Evolutionary conservation across 1,140 invertebrate genomes (phyloP).

Genomic region (Adelges cooleyi): DNA sequence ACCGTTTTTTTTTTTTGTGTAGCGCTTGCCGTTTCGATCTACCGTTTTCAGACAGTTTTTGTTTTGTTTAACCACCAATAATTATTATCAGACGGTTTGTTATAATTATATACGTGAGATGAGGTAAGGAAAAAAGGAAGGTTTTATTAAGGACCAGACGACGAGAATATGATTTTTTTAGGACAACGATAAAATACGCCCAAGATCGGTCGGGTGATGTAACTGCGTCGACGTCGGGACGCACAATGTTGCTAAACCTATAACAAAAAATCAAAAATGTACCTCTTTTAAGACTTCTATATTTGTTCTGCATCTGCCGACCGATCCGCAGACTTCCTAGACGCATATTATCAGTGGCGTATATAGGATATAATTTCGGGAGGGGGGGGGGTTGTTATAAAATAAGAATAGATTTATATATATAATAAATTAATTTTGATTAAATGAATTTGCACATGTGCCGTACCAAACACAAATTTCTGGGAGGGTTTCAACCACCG

Average conservation of each 20-base stretch:
- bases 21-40: background rate
- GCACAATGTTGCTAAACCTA: background rate
- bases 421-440: no score
- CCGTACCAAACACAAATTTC: no score
- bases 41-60: slow-evolving; percentile 9
- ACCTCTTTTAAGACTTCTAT: background rate
- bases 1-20: slow-evolving; percentile 6
- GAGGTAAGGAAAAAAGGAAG: background rate
- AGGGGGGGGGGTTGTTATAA: no score
- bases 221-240: background rate
- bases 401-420: no score
- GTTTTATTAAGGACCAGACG: background rate
- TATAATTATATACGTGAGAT: background rate
- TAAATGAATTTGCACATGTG: no score
- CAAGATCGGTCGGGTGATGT: background rate
- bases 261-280: no score
- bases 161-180: background rate
- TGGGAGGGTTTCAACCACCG: no score
- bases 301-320: background rate
- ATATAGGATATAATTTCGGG: no score
- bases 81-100: slow-evolving; percentile 3
- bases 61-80: slow-evolving; percentile 11
- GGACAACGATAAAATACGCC: background rate
- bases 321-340: no score
- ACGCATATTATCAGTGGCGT: no score